Base-by-base conservation (phyloP, 1,140 invertebrate genomes). In the Hyles euphorbiae region DNA sequence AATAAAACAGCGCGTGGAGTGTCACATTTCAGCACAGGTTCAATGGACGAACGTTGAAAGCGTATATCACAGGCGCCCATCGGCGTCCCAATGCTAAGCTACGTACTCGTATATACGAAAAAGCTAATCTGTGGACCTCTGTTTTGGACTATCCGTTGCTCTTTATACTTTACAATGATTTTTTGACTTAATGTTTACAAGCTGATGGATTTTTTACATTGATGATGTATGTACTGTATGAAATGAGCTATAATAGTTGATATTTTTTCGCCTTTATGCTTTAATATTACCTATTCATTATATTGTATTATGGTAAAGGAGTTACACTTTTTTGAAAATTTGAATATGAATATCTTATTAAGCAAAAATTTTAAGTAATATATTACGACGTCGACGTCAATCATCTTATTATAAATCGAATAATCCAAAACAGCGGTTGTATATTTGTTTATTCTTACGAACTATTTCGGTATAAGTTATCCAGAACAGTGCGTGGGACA, bases 401-500 rank as follows among this genome's bases (percentile, higher is more conserved):
- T 22, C 22, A 22, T 22, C 22, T n/a, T 48, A 11, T 10, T n/a
- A 5, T 33, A 33, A 33, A 52, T 8, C 54, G 58, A 67, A 67
- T 60, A 67, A 72, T 64, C 53, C 56, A 59, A 61, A 68, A 72
- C 53, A 72, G 66, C 72, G 66, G 54, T 67, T 64, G 59, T 65
- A 66, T 68, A 67, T 61, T 64, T 58, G 56, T 68, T 76, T 66
- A 84, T 67, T 69, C 73, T 76, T 81, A 81, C 7, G 9, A 75
- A 78, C 72, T 81, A 83, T 77, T 75, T 74, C 71, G 69, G 76
- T 67, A 88, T 88, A 88, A 88, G 85, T 87, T 87, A 88, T 88
- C 85, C 85, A 88, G 85, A 88, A 88, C 85, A 87, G 73, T 85
- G 85, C 69, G 62, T 40, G 36, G 36, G 36, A 40, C 36, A 40